Base-by-base conservation (phyloP, 2,113 vertebrate genomes). In the Menidia beryllina region DNA sequence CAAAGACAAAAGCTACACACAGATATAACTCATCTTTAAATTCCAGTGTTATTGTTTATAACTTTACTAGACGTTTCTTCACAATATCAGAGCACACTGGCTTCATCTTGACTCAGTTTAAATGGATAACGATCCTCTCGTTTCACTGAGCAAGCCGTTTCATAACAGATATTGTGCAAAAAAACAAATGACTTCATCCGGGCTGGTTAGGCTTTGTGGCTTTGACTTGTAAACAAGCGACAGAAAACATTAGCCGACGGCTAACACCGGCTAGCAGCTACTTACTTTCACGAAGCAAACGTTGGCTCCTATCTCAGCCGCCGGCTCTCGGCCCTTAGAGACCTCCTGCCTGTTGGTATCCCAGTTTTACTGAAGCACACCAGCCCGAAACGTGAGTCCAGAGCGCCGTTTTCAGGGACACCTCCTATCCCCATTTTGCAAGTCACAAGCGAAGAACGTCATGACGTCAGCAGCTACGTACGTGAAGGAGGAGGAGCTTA, bases 371-470 rank as follows among this genome's bases (percentile, higher is more conserved):
- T 11, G 0, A 3, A 34, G 13, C 3, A 13, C 1, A 63, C 69
- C 27, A 21, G 6, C 2, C 20, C 21, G 20, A n/a, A 36, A 59
- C 1, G 17, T 25, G n/a, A 26, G 38, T 1, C 14, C 36, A 0
- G 30, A 38, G 19, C 39, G 25, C 57, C 45, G 53, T 63, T 73
- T 53, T 51, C 10, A 3, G 4, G 4, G 21, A 9, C 0, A n/a
- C 34, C 64, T 59, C 38, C 66, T 26, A 0, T 69, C 76, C 81
- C 69, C 79, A 83, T 89, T 89, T 86, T 69, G 74, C 82, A 84
- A 87, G 86, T 90, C 86, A 87, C 71, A 64, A 55, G 2, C 76
- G 3, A 15, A 17, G 72, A 1, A 55, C 56, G 41, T 53, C 4
- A 8, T 9, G 13, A 0, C 61, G 66, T 82, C 39, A 60, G 25